These are phyloP conservation scores for Antheraea yamamai DNA, from an alignment of 2,888 invertebrate species.

Conservation along the genomic window DNA sequence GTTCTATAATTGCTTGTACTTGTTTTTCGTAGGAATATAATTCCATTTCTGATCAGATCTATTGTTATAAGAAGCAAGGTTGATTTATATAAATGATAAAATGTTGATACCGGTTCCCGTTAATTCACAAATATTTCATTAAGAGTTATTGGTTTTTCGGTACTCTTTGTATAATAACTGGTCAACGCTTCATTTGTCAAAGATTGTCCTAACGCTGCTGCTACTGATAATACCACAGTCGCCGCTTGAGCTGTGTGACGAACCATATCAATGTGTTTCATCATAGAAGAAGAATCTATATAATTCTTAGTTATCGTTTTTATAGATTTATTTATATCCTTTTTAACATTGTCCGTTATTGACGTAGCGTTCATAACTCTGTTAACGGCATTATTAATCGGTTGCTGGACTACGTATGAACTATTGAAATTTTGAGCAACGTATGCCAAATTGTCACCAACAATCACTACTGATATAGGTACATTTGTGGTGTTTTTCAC, in stretches of 20 bases:
- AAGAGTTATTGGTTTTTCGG: not conserved
- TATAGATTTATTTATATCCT: not conserved
- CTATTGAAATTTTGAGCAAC: not conserved
- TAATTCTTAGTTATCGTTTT: not conserved
- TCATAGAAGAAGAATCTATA: not conserved
- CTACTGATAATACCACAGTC: not conserved
- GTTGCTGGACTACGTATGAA: not conserved
- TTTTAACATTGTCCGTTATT: not conserved
- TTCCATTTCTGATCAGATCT: too few relatives aligned
- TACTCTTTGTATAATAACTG: not conserved
- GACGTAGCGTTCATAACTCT: not conserved
- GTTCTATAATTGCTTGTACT: too few relatives aligned
- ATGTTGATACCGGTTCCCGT: not conserved
- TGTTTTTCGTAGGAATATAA: too few relatives aligned
- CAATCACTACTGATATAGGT: not conserved
- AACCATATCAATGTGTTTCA: not conserved
- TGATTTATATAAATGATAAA: not conserved
- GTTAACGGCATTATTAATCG: not conserved
- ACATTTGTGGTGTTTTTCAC: not conserved
- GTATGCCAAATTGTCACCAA: not conserved
- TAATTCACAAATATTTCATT: not conserved
- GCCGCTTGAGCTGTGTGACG: not conserved
- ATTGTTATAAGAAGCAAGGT: not conserved
- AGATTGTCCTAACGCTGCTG: not conserved
- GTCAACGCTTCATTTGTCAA: not conserved